Conservation (phyloP, 2,888 invertebrate species). For the Campoletis raptor region DNA sequence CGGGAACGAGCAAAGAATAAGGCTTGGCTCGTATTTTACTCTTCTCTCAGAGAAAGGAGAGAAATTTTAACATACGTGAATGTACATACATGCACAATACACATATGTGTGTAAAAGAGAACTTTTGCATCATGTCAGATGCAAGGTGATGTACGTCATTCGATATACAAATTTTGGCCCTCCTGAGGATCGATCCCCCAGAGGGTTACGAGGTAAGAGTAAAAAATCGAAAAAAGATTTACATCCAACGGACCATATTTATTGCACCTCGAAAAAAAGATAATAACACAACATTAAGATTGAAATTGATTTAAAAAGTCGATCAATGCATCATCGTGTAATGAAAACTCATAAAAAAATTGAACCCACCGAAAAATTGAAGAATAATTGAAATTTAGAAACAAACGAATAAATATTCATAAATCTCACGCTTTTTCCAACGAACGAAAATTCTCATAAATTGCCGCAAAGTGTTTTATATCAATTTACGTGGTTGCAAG, state of each 20-base stretch:
- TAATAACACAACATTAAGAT: too few relatives aligned
- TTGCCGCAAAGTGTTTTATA: not conserved
- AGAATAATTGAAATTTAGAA: not conserved
- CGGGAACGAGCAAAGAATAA: constrained; percentile 33
- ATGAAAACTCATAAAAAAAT: not conserved
- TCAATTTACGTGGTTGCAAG: constrained; percentile 29
- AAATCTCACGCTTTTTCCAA: not conserved
- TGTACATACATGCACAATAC: not conserved
- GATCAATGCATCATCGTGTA: not conserved
- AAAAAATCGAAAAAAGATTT: constrained; percentile 18
- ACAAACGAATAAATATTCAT: not conserved
- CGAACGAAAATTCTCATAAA: not conserved
- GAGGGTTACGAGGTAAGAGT: constrained; percentile 5
- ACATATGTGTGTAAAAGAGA: not conserved
- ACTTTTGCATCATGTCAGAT: not conserved
- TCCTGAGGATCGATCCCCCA: constrained; percentile 19
- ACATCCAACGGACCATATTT: not conserved
- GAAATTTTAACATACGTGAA: constrained; percentile 41
- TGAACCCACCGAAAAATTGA: not conserved
- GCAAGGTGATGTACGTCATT: constrained; percentile 32
- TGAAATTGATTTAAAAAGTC: not conserved
- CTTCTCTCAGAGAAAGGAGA: constrained; percentile 56
- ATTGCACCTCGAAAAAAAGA: not conserved
- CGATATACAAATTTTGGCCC: constrained; percentile 49
- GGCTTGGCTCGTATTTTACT: constrained; percentile 52